A percentile compares a stretch with the other conserved stretches of the same genome.
These are phyloP conservation scores for Clarias pachynema DNA, from an alignment of 2,797 vertebrate species.

Conservation along the genomic window DNA sequence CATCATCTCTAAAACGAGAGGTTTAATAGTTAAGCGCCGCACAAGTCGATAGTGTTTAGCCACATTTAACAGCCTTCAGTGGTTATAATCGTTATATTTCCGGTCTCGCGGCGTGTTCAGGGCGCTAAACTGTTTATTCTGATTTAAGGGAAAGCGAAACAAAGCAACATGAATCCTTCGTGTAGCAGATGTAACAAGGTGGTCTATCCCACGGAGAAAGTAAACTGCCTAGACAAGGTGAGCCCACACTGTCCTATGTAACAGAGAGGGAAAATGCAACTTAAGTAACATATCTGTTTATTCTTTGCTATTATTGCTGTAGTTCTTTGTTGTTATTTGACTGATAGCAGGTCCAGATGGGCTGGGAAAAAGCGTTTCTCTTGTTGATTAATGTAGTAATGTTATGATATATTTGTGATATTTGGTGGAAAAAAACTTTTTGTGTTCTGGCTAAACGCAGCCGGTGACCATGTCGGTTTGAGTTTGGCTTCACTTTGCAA, in stretches of 20 bases:
- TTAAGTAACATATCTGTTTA: background rate
- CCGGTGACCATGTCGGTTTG: background rate
- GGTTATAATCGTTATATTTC: background rate
- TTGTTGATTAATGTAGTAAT: background rate
- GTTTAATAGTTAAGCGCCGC: conserved; percentile 21
- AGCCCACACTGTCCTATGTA: conserved; percentile 33
- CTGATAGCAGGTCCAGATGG: background rate
- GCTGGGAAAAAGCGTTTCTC: background rate
- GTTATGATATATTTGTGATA: background rate
- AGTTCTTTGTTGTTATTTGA: no score
- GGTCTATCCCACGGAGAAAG: conserved; percentile 96
- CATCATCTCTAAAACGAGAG: conserved; percentile 7
- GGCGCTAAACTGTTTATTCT: background rate
- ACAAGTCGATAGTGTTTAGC: background rate
- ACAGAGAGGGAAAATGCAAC: background rate
- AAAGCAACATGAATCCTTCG: conserved; percentile 85
- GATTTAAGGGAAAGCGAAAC: conserved; percentile 21
- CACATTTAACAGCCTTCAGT: background rate
- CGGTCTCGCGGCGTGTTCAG: background rate
- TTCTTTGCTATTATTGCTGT: background rate
- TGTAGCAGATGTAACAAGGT: conserved; percentile 93
- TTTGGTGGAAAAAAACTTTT: background rate
- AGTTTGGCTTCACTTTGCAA: conserved; percentile 40
- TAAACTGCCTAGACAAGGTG: conserved; percentile 97
- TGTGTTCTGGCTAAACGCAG: background rate